A percentile compares a stretch with the other conserved stretches of the same genome.
phyloP scores from a whole-genome alignment of 2,113 vertebrate genomes.

The Xiphophorus couchianus region DNA sequence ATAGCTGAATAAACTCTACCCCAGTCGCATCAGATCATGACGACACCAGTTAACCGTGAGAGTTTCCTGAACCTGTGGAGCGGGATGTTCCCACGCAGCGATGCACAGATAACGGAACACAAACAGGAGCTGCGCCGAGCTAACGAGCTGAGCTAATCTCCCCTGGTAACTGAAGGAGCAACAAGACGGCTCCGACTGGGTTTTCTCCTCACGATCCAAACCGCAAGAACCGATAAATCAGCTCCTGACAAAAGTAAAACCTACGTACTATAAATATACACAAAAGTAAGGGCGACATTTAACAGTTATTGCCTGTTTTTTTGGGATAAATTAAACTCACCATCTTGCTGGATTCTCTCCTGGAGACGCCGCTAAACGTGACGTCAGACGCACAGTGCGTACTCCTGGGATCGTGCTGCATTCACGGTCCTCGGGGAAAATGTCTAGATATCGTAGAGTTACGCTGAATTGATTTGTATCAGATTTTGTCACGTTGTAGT shows the following conservation, averaged over 20 bases:
- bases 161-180: conserved; percentile 54
- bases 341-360: conserved; percentile 82
- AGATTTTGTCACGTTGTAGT: not conserved
- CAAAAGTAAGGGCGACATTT: not conserved
- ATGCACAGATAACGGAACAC: conserved; percentile 7
- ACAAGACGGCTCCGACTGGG: conserved; percentile 37
- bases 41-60: not conserved
- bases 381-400: conserved; percentile 66
- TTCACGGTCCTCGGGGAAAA: not conserved
- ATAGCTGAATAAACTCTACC: not conserved
- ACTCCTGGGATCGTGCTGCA: conserved; percentile 3
- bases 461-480: too few relatives aligned
- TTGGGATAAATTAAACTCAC: conserved; percentile 73
- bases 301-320: conserved; percentile 22
- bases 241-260: not conserved
- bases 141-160: conserved; percentile 74
- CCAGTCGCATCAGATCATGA: not conserved
- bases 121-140: conserved; percentile 50
- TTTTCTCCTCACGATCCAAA: not conserved
- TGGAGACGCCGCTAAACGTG: conserved; percentile 79
- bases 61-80: not conserved
- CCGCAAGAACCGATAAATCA: not conserved
- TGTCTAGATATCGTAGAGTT: not conserved
- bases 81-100: not conserved
- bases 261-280: not conserved